Percentiles rank a stretch among this genome's conserved stretches.
phyloP scores from a whole-genome alignment of 2,888 invertebrate genomes.

The Limnephilus auricula region DNA sequence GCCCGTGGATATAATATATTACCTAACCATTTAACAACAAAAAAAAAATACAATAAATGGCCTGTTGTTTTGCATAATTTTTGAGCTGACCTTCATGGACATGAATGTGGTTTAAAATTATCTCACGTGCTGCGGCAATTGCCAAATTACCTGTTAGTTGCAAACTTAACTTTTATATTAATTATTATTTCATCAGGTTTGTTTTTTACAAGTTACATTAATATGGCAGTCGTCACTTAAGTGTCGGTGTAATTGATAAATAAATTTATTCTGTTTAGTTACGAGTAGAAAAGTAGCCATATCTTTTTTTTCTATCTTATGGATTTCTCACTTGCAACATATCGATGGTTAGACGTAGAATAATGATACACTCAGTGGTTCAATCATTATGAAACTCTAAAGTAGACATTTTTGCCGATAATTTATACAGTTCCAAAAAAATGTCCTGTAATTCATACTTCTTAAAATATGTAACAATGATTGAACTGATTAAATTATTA shows the following conservation, averaged over 20 bases:
- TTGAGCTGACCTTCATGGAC: not conserved
- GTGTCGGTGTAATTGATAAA: not conserved
- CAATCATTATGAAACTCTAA: too few relatives aligned
- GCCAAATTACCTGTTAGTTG: not conserved
- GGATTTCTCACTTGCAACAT: not conserved
- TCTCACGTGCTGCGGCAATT: not conserved
- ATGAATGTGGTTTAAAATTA: not conserved
- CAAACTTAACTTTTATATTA: not conserved
- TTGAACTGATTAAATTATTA: too few relatives aligned
- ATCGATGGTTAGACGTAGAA: not conserved
- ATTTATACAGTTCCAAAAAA: too few relatives aligned
- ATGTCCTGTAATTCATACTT: too few relatives aligned
- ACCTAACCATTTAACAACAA: not conserved
- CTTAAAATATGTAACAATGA: too few relatives aligned
- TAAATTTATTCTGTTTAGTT: not conserved
- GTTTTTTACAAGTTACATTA: not conserved
- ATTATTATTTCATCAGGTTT: not conserved
- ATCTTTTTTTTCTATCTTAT: not conserved
- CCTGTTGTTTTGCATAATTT: not conserved
- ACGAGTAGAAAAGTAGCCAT: not conserved
- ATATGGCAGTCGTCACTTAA: not conserved
- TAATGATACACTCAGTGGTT: not conserved
- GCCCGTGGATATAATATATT: not conserved
- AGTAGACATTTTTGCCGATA: too few relatives aligned
- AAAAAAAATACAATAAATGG: not conserved